A percentile compares a stretch with the other conserved stretches of the same genome.
Conservation (phyloP, 2,888 invertebrate species). For the Parapristionchus giblindavisi region DNA sequence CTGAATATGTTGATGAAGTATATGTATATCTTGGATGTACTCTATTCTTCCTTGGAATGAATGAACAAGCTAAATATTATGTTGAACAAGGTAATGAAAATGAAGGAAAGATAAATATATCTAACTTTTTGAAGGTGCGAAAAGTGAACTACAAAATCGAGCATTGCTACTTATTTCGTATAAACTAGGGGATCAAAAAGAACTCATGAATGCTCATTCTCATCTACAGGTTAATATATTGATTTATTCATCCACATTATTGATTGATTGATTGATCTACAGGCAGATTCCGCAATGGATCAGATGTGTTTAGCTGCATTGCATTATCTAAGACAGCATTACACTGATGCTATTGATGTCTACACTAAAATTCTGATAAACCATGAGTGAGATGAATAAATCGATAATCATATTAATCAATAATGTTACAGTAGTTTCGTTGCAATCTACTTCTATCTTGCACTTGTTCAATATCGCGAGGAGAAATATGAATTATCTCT, state of each 20-base stretch:
- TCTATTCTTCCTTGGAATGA: constrained; percentile 91
- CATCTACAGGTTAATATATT: constrained; percentile 74
- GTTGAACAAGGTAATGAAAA: constrained; percentile 70
- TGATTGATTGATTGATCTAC: too few relatives aligned
- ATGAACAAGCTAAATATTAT: constrained; percentile 78
- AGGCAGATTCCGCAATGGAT: constrained; percentile 81
- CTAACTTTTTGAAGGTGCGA: constrained; percentile 61
- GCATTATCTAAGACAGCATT: constrained; percentile 93
- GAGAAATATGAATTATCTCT: constrained; percentile 97
- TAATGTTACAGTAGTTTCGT: constrained; percentile 81
- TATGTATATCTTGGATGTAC: constrained; percentile 88
- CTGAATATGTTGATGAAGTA: constrained; percentile 67
- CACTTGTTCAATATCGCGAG: constrained; percentile 95
- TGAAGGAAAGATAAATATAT: not conserved
- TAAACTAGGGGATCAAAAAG: constrained; percentile 87
- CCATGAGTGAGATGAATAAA: constrained; percentile 72
- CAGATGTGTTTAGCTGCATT: constrained; percentile 93
- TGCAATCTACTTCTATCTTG: constrained; percentile 95
- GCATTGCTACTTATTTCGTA: constrained; percentile 91
- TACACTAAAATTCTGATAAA: constrained; percentile 91
- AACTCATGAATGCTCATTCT: constrained; percentile 84
- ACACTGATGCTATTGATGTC: constrained; percentile 97
- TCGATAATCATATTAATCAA: not conserved
- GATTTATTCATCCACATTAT: not conserved
- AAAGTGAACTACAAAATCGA: constrained; percentile 80